Conservation (phyloP, 1,140 invertebrate species). For the Temnothorax nylanderi region DNA sequence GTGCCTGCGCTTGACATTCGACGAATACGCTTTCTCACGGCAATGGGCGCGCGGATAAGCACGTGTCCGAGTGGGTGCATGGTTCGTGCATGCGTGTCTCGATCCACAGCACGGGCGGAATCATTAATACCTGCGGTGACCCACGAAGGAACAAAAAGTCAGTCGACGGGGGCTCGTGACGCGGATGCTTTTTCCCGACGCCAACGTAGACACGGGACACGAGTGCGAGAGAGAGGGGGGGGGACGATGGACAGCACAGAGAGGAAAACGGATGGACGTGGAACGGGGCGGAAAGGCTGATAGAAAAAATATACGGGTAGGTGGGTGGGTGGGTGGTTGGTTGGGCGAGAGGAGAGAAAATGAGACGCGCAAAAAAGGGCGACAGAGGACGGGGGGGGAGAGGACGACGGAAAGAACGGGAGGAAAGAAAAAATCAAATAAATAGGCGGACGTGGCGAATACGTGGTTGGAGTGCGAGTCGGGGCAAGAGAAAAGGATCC, state of each 20-base stretch:
- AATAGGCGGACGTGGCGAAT: slow-evolving; percentile 35
- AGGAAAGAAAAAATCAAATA: slow-evolving; percentile 63
- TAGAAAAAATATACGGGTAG: slow-evolving; percentile 54
- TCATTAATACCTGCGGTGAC: slow-evolving; percentile 58
- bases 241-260: neutral
- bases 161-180: slow-evolving; percentile 38
- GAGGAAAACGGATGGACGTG: slow-evolving; percentile 35
- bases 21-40: slow-evolving; percentile 42
- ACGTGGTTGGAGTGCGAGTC: slow-evolving; percentile 24
- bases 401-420: slow-evolving; percentile 18
- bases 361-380: slow-evolving; percentile 51
- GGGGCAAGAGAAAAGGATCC: slow-evolving; percentile 6
- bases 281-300: slow-evolving; percentile 37
- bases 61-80: slow-evolving; percentile 12
- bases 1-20: slow-evolving; percentile 56
- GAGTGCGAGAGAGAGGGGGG: neutral
- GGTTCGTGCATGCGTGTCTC: slow-evolving; percentile 42
- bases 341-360: slow-evolving; percentile 43
- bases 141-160: slow-evolving; percentile 44
- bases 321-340: slow-evolving; percentile 13
- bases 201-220: slow-evolving; percentile 35
- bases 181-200: slow-evolving; percentile 29
- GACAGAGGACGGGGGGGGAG: slow-evolving; percentile 15
- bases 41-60: slow-evolving; percentile 24
- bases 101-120: slow-evolving; percentile 43